These are phyloP conservation scores for Gryllus longicercus DNA, from an alignment of 2,888 invertebrate species.

Conservation along the genomic window DNA sequence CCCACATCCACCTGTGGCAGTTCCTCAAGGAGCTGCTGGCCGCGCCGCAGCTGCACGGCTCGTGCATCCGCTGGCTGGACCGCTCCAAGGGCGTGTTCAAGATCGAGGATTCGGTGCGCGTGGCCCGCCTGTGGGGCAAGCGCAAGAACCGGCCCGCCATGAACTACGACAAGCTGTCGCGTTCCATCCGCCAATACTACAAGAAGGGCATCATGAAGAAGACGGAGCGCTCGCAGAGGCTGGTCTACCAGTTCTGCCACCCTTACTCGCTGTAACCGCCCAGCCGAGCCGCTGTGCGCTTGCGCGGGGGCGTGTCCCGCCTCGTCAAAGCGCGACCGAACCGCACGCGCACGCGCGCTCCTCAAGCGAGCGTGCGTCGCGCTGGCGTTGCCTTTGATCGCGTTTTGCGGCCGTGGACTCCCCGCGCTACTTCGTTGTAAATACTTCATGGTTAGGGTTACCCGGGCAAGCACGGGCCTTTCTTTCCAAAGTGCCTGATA, in stretches of 20 bases:
- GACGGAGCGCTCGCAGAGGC: slow-evolving; percentile 93
- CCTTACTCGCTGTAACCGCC: slow-evolving; percentile 76
- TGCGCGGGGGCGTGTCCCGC: no score
- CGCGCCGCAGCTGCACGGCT: slow-evolving; percentile 82
- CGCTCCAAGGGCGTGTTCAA: slow-evolving; percentile 93
- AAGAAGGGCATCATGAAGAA: slow-evolving; percentile 99
- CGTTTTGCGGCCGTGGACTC: no score
- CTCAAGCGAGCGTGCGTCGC: no score
- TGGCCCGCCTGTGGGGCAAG: slow-evolving; percentile 97
- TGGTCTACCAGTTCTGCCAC: slow-evolving; percentile 98
- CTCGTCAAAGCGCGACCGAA: no score
- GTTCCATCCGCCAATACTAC: slow-evolving; percentile 97
- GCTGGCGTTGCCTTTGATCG: no score
- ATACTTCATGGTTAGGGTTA: no score
- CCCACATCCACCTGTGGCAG: slow-evolving; percentile 98
- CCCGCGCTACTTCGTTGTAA: no score
- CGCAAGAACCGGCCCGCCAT: slow-evolving; percentile 97
- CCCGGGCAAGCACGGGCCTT: no score
- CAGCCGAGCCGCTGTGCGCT: no score
- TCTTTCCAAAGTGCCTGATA: no score
- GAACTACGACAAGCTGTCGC: slow-evolving; percentile 98
- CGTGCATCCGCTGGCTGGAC: slow-evolving; percentile 97
- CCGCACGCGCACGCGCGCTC: no score
- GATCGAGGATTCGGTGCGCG: slow-evolving; percentile 96
- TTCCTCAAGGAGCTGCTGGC: slow-evolving; percentile 93